Percentiles rank a stretch among this genome's conserved stretches.
Evolutionary conservation across 1,140 invertebrate genomes (phyloP).

Genomic region (Hylaeus volcanicus): DNA sequence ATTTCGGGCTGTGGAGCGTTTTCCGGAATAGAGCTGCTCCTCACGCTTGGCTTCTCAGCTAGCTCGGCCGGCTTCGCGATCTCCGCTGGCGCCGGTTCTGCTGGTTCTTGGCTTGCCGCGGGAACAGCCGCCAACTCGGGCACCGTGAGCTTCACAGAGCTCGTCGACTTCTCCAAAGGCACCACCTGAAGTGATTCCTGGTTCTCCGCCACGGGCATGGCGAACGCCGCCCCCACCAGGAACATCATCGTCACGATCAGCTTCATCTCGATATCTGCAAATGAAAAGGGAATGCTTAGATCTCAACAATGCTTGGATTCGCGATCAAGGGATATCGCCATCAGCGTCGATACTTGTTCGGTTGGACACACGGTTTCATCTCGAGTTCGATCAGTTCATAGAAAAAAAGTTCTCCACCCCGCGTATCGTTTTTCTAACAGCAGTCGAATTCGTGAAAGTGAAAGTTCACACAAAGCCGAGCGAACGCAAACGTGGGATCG

Average conservation of each 20-base stretch:
- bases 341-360: no score
- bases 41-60: neutral
- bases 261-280: conserved; percentile 71
- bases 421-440: no score
- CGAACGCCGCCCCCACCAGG: conserved; percentile 61
- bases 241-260: conserved; percentile 67
- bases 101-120: neutral
- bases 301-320: no score
- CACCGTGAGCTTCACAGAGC: neutral
- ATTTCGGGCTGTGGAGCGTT: conserved; percentile 23
- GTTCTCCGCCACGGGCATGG: conserved; percentile 72
- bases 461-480: neutral
- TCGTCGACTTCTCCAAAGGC: conserved; percentile 50
- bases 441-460: no score
- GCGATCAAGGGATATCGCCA: no score
- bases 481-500: no score
- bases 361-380: no score
- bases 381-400: no score
- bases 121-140: neutral
- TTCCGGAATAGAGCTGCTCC: conserved; percentile 6
- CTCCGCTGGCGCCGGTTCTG: neutral
- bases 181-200: conserved; percentile 43
- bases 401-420: no score
- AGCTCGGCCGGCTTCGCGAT: neutral
- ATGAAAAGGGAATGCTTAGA: neutral